phyloP scores from a whole-genome alignment of 2,888 invertebrate genomes.

The Diarsia mendica region DNA sequence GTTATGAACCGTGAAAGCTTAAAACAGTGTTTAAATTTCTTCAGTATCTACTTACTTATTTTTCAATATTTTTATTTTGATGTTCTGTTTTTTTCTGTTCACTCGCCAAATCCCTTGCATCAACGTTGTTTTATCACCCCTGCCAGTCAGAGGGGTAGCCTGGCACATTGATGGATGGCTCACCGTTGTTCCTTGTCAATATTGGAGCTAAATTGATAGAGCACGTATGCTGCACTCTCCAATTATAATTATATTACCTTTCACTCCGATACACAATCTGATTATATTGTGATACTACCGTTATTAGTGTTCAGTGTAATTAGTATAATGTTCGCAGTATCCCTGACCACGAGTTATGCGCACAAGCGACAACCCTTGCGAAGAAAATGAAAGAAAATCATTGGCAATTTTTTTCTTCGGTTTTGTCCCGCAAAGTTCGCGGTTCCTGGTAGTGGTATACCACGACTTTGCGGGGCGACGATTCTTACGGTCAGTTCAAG shows the following conservation, averaged over 20 bases:
- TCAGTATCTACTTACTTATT: neutral
- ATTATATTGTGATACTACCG: conserved; percentile 31
- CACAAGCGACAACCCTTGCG: neutral
- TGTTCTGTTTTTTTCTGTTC: conserved; percentile 33
- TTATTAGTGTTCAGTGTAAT: conserved; percentile 42
- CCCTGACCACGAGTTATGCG: neutral
- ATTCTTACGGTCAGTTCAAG: neutral
- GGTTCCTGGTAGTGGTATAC: no score
- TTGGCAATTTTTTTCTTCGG: neutral
- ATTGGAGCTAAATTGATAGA: conserved; percentile 85
- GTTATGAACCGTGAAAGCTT: no score
- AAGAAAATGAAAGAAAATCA: neutral
- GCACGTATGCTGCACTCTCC: conserved; percentile 72
- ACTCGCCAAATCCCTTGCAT: conserved; percentile 52
- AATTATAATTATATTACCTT: conserved; percentile 57
- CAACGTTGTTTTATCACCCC: conserved; percentile 67
- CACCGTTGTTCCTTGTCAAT: conserved; percentile 79
- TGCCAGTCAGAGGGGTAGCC: conserved; percentile 59
- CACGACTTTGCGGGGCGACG: neutral
- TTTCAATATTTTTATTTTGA: conserved; percentile 5
- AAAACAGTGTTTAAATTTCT: no score
- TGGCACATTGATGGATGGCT: conserved; percentile 84
- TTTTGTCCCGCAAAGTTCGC: no score
- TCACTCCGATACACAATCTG: conserved; percentile 41
- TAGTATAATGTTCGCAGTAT: conserved; percentile 7